Conservation (phyloP, 2,113 vertebrate genomes). For the Sinocyclocheilus anophthalmus region DNA sequence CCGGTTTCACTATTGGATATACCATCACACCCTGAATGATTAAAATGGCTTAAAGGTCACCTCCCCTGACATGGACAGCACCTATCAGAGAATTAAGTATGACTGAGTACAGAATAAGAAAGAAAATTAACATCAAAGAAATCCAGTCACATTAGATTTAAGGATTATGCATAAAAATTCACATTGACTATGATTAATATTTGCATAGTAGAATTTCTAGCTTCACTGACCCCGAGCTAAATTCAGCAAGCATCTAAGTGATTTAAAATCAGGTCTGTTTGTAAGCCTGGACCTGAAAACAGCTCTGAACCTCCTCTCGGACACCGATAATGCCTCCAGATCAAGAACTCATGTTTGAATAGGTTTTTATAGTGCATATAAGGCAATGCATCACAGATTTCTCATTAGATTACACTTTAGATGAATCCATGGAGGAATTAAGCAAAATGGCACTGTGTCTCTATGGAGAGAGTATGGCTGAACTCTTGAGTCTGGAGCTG, state of each 20-base stretch:
- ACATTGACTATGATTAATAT: neutral
- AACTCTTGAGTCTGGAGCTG: neutral
- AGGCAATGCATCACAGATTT: slow-evolving; percentile 1
- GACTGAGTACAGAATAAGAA: no score
- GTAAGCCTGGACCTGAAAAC: neutral
- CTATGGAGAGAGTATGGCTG: neutral
- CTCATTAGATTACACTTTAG: slow-evolving; percentile 13
- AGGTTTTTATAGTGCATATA: neutral
- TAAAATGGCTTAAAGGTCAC: no score
- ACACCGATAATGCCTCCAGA: neutral
- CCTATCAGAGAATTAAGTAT: no score
- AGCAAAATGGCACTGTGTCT: neutral
- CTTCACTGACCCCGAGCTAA: neutral
- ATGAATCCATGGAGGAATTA: slow-evolving; percentile 19
- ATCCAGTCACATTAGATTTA: no score
- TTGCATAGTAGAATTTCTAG: neutral
- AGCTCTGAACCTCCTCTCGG: neutral
- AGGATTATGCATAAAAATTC: no score
- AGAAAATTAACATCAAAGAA: no score
- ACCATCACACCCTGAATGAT: no score
- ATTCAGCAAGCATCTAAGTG: neutral
- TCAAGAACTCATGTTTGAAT: neutral
- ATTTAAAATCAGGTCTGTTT: neutral
- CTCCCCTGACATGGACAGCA: no score
- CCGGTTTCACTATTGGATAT: no score